Evolutionary conservation across 2,797 vertebrate genomes (phyloP).

Genomic region (Erethizon dorsatum): DNA sequence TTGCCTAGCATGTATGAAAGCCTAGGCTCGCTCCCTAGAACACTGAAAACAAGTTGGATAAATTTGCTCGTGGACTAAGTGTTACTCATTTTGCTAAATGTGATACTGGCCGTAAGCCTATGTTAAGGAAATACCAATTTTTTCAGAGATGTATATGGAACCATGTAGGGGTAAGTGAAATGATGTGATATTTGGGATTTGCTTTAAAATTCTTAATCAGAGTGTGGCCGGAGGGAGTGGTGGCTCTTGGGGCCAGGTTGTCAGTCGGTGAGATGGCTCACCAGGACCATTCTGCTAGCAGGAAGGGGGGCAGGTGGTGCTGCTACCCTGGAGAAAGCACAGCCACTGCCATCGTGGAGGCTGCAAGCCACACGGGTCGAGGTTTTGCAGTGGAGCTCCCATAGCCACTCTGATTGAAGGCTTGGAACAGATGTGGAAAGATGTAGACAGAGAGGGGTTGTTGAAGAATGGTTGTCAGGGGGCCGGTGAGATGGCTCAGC

Average conservation of each 20-base stretch:
- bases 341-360: conserved; percentile 30
- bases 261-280: conserved; percentile 81
- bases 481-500: no score
- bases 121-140: conserved; percentile 10
- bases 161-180: background rate
- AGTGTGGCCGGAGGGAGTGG: conserved; percentile 70
- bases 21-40: background rate
- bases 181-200: conserved; percentile 10
- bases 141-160: conserved; percentile 25
- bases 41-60: background rate
- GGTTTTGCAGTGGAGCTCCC: conserved; percentile 50
- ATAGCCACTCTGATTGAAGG: conserved; percentile 63
- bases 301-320: conserved; percentile 65
- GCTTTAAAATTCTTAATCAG: conserved; percentile 43
- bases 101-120: background rate
- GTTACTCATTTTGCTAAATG: background rate
- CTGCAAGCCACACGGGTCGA: background rate
- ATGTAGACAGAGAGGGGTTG: no score
- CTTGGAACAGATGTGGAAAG: no score
- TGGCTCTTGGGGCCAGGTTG: conserved; percentile 72
- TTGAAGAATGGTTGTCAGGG: no score
- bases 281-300: conserved; percentile 62
- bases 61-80: background rate
- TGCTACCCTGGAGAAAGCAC: conserved; percentile 44
- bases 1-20: background rate